Conservation (phyloP, 2,888 invertebrate genomes). For the Zygothrica quintamaculata region DNA sequence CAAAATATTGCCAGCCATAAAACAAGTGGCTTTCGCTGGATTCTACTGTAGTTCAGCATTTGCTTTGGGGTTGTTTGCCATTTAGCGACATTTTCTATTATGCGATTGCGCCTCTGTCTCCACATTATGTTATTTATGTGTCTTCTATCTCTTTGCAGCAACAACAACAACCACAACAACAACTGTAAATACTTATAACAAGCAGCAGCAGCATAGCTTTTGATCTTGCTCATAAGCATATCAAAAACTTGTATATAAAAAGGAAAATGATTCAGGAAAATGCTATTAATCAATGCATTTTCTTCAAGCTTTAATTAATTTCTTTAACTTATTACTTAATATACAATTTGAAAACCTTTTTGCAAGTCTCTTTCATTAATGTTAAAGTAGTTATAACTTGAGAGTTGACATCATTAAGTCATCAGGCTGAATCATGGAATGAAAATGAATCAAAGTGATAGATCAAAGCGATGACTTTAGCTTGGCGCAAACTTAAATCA, state of each 20-base stretch:
- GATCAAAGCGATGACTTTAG: constrained; percentile 32
- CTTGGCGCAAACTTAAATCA: constrained; percentile 77
- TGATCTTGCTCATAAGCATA: no score
- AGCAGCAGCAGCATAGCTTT: no score
- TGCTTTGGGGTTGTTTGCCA: constrained; percentile 54
- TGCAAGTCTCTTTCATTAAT: no score
- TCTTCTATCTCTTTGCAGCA: constrained; percentile 19
- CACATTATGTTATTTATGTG: constrained; percentile 40
- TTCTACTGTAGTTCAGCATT: constrained; percentile 27
- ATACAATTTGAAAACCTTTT: no score
- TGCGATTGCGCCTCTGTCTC: constrained; percentile 57
- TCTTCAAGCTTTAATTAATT: no score
- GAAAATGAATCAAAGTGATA: constrained; percentile 38
- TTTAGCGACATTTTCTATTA: constrained; percentile 70
- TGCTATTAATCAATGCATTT: no score
- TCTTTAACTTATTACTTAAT: no score
- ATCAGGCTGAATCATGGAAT: constrained; percentile 61
- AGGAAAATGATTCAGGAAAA: no score
- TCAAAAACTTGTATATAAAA: no score
- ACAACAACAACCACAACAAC: constrained; percentile 14
- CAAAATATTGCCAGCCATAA: constrained; percentile 77
- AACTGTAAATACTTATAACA: constrained; percentile 5
- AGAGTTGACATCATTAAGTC: constrained; percentile 45
- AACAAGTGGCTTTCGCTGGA: constrained; percentile 59
- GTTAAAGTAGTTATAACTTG: no score